Base-by-base conservation (phyloP, 2,888 invertebrate species). In the Lithophane socia region DNA sequence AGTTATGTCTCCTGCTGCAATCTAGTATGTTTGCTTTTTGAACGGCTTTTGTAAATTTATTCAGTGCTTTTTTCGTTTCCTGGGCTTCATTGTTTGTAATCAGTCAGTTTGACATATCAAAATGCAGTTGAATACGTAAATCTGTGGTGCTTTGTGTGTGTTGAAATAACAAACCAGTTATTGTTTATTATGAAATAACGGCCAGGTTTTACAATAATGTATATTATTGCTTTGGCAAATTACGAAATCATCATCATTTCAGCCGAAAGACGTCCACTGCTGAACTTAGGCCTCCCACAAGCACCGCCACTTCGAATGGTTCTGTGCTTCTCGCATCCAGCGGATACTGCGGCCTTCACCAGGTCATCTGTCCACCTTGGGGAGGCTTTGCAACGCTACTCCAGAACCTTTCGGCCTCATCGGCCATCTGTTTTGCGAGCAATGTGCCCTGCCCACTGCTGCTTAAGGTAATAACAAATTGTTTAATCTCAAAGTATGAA, bases 11-110 rank as follows among this genome's bases (percentile, higher is more conserved):
- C 37, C 29, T 16, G 54, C 18, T 72, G 42, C 47, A 69, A 65
- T 72, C 24, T 60, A 42, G 10, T 18, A 37, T 18, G 52, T 58
- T 7, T 65, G 29, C n/a, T 65, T 75, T 82, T 79, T 73, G 73
- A 49, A n/a, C 42, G 18, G 58, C 74, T 75, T 84, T 77, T 73
- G 52, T 75, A 75, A 73, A 84, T 76, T 73, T 71, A 69, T 80
- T 77, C 66, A 77, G 68, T 49, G 49, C 47, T 56, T 68, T 67
- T 73, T 80, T 67, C 52, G 37, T 24, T 78, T 58, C 42, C 44
- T 52, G 18, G 12, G 54, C 29, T 63, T 63, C 24, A 54, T 80
- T 77, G 68, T 73, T 54, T 68, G 49, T 65, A 73, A 47, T 67
- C 77, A 73, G n/a, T 77, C 73, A n/a, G 54, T 68, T 71, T 67